These are phyloP conservation scores for Petrocephalus sullivani DNA, from an alignment of 2,797 vertebrate species.

Conservation along the genomic window DNA sequence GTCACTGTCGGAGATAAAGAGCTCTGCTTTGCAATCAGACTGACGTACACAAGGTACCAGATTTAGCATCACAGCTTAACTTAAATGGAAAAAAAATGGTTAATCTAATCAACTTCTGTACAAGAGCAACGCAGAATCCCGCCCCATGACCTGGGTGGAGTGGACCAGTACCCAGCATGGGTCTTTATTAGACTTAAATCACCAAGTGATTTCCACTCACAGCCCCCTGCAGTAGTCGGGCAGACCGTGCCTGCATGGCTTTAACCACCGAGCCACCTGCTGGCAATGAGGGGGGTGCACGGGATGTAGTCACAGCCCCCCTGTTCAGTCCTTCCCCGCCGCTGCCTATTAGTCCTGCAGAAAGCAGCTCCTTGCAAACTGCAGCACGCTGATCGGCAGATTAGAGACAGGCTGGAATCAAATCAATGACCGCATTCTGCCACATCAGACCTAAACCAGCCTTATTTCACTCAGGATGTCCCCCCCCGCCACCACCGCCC, in stretches of 20 bases:
- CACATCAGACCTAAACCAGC: background rate
- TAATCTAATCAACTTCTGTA: conserved; percentile 11
- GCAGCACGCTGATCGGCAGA: background rate
- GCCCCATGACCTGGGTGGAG: background rate
- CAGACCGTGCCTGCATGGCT: background rate
- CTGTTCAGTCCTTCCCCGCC: background rate
- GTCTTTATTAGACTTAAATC: background rate
- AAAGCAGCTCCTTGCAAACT: background rate
- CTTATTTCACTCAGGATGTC: background rate
- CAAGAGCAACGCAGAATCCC: background rate
- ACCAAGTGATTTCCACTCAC: background rate
- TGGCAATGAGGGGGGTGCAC: too few species aligned
- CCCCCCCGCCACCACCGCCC: background rate
- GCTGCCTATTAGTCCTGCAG: background rate
- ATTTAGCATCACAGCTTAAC: conserved; percentile 9
- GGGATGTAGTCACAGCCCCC: background rate
- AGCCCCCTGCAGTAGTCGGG: background rate
- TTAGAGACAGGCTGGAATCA: background rate
- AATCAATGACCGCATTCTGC: background rate
- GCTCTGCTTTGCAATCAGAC: background rate
- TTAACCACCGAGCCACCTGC: background rate
- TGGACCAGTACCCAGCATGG: background rate
- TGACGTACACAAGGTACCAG: background rate
- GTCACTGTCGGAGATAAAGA: background rate
- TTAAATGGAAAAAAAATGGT: background rate